Base-by-base conservation (phyloP, 2,113 vertebrate genomes). In the Ranitomeya variabilis region DNA sequence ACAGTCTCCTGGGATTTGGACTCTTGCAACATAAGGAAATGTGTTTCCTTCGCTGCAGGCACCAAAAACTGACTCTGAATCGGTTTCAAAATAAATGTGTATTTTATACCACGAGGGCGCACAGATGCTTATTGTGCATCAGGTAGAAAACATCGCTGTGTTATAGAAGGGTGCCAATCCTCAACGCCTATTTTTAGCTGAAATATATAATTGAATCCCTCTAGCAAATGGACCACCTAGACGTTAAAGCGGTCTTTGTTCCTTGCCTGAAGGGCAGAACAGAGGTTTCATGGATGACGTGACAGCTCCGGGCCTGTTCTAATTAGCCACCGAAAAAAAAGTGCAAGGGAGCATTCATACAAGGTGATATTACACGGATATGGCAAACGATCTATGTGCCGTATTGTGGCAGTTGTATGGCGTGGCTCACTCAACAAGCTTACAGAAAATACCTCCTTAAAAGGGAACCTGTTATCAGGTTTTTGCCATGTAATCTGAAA, bases 211-310 rank as follows among this genome's bases (percentile, higher is more conserved):
- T 45, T 74, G 37, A 74, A 45, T 45, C 71, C 31, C 2, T 74
- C 71, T 74, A 74, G 15, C 31, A 74, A 74, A 74, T 74, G 15
- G 71, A 37, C 37, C 71, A 74, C 71, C 71, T 74, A 7, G 14
- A 21, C 8, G 67, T 71, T 74, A 74, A 74, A 74, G 71, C 71
- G 18, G 3, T 7, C 71, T 74, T 74, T 74, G 71, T 74, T 74
- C 71, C 71, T 15, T 16, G 26, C 37, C 71, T 74, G 71, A 19
- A 19, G 69, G 69, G 69, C 69, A 73, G 69, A 73, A 73, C 69
- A 73, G 69, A 73, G 69, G 26, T 73, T 73, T 73, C 69, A 73
- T 73, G 69, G 69, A 73, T 74, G 71, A 74, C 9, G 71, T 74
- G 71, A 74, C 71, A 74, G 26, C 71, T 45, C 31, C 9, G 19